Conservation (phyloP, 2,113 vertebrate species). For the Poecilia latipinna region DNA sequence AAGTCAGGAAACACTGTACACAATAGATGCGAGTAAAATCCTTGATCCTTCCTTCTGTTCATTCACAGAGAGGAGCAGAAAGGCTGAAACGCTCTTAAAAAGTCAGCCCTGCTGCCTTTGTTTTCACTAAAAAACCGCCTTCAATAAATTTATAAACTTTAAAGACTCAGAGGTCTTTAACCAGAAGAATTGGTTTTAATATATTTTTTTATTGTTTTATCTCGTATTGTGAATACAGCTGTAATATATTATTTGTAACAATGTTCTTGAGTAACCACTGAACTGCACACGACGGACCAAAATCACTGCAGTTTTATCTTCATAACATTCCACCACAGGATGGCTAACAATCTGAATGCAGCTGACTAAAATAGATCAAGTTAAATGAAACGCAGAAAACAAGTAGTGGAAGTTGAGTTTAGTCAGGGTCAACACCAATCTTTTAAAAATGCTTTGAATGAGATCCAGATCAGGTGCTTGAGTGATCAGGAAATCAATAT, state of each 20-base stretch:
- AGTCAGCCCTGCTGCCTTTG: slow-evolving; percentile 11
- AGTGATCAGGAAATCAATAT: too few relatives aligned
- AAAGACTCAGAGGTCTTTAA: background rate
- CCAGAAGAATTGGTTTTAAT: background rate
- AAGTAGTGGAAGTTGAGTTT: too few relatives aligned
- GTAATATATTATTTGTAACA: slow-evolving; percentile 6
- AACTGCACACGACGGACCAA: background rate
- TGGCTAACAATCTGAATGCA: too few relatives aligned
- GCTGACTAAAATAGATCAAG: too few relatives aligned
- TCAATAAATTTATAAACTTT: too few relatives aligned
- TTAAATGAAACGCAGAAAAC: too few relatives aligned
- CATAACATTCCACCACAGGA: too few relatives aligned
- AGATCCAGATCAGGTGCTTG: too few relatives aligned
- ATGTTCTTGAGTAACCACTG: background rate
- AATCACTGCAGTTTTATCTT: background rate
- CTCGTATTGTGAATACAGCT: background rate
- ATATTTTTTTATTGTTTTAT: background rate
- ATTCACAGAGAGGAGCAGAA: slow-evolving; percentile 13
- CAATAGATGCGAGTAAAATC: slow-evolving; percentile 32
- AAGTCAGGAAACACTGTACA: slow-evolving; percentile 24
- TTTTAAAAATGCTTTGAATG: too few relatives aligned
- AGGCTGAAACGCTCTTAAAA: slow-evolving; percentile 41
- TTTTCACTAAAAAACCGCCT: too few relatives aligned
- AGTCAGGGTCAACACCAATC: too few relatives aligned
- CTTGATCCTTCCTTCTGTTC: slow-evolving; percentile 54